phyloP scores from a whole-genome alignment of 2,797 vertebrate species.

The Hyperoplus immaculatus region DNA sequence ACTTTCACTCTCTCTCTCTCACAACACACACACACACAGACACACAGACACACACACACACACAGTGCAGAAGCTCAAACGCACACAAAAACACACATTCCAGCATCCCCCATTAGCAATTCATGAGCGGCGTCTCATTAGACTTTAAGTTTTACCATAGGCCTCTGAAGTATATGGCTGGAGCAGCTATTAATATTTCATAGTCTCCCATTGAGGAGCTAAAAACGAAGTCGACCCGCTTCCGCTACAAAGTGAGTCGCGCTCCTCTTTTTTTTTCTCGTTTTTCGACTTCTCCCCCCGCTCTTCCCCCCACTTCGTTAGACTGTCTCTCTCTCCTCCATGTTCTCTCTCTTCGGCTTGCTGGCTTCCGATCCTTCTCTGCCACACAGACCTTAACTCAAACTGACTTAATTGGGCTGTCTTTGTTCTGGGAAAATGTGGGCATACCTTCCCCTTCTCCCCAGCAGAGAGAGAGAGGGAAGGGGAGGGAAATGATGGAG shows the following conservation, averaged over 20 bases:
- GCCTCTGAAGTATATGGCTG: constrained; percentile 88
- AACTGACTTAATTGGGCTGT: constrained; percentile 89
- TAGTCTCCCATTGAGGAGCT: constrained; percentile 86
- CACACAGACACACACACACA: constrained; percentile 38
- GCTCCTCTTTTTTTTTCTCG: constrained; percentile 59
- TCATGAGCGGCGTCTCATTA: constrained; percentile 88
- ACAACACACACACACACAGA: constrained; percentile 12
- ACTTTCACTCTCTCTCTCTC: constrained; percentile 22
- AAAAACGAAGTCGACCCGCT: constrained; percentile 84
- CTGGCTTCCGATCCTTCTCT: constrained; percentile 73
- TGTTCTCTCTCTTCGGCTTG: constrained; percentile 58
- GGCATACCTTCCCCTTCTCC: constrained; percentile 80
- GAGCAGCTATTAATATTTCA: constrained; percentile 89
- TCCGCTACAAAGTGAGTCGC: constrained; percentile 84
- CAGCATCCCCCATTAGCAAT: constrained; percentile 86
- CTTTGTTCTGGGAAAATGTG: constrained; percentile 85
- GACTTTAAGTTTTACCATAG: constrained; percentile 86
- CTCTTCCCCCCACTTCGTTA: constrained; percentile 66
- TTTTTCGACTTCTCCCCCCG: constrained; percentile 66
- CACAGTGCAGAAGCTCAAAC: constrained; percentile 52
- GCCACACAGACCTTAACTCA: constrained; percentile 86
- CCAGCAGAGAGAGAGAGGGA: constrained; percentile 53
- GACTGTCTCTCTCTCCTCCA: constrained; percentile 65
- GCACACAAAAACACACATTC: constrained; percentile 80
- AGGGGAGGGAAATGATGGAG: constrained; percentile 34